These are phyloP conservation scores for Leptopilina drosophilae DNA, from an alignment of 2,888 invertebrate genomes.

Conservation along the genomic window DNA sequence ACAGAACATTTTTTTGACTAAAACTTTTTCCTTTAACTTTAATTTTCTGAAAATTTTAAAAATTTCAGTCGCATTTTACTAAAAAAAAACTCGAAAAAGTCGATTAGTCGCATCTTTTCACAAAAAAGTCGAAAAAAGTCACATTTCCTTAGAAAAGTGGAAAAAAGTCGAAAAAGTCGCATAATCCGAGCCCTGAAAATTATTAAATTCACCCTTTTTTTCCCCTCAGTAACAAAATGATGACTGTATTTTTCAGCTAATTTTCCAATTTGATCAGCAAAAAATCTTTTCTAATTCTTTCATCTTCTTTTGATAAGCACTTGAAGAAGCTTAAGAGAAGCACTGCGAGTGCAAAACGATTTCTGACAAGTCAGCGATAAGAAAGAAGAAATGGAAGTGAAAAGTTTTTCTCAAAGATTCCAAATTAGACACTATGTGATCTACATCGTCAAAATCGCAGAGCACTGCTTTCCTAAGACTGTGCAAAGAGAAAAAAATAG, in stretches of 20 bases:
- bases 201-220: too few species aligned
- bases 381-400: slow-evolving; percentile 7
- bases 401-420: slow-evolving; percentile 11
- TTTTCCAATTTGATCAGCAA: neutral
- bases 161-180: too few species aligned
- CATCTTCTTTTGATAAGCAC: slow-evolving; percentile 2
- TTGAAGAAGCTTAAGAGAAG: slow-evolving; percentile 3
- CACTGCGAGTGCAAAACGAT: slow-evolving; percentile 3
- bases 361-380: slow-evolving; percentile 27
- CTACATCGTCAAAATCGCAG: slow-evolving; percentile 13
- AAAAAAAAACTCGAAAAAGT: too few species aligned
- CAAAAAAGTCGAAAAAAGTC: too few species aligned
- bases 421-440: slow-evolving; percentile 36
- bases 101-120: too few species aligned
- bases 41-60: too few species aligned
- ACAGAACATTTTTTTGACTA: too few species aligned
- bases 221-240: too few species aligned
- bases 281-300: slow-evolving; percentile 6
- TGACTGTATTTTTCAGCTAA: neutral
- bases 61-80: too few species aligned
- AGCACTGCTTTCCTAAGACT: neutral
- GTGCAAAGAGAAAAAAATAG: neutral
- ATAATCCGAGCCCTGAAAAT: too few species aligned
- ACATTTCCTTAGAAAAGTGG: too few species aligned
- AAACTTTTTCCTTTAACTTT: too few species aligned